Percentiles rank a stretch among this genome's conserved stretches.
Evolutionary conservation across 2,113 vertebrate species (phyloP).

Genomic region (Isurus oxyrinchus): DNA sequence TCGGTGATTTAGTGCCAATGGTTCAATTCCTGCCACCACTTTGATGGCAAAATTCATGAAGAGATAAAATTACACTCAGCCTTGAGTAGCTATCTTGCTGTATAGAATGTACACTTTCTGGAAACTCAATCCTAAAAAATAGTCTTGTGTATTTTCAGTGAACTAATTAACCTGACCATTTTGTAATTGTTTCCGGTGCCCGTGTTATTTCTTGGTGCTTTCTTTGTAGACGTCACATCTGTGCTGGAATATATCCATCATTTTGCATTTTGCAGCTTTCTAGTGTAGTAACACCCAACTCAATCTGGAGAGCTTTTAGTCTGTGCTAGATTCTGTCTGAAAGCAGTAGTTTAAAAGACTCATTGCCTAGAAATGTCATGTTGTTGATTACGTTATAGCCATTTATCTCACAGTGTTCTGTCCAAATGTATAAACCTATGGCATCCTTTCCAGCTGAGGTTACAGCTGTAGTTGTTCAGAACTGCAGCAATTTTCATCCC

Average conservation of each 20-base stretch:
- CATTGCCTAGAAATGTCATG: neutral
- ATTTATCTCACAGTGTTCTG: conserved; percentile 14
- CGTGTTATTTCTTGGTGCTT: neutral
- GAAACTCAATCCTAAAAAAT: neutral
- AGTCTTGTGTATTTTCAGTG: neutral
- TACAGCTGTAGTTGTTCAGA: conserved; percentile 35
- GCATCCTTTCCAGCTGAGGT: conserved; percentile 19
- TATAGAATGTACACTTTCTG: neutral
- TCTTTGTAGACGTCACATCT: neutral
- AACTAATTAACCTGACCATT: neutral
- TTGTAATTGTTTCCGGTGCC: neutral
- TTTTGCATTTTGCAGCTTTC: too few species aligned
- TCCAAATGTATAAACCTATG: conserved; percentile 18
- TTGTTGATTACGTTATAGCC: conserved; percentile 19
- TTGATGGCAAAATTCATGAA: neutral
- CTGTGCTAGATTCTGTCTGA: neutral
- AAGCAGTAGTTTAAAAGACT: neutral
- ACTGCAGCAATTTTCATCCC: conserved; percentile 21
- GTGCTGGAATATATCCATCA: neutral
- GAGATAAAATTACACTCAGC: neutral
- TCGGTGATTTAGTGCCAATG: neutral
- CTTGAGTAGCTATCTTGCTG: neutral
- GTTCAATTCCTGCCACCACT: neutral
- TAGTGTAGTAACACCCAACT: neutral
- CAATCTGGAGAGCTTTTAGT: neutral